Percentiles rank a stretch among this genome's conserved stretches.
Evolutionary conservation across 2,113 vertebrate species (phyloP).

Genomic region (Lycaon pictus): DNA sequence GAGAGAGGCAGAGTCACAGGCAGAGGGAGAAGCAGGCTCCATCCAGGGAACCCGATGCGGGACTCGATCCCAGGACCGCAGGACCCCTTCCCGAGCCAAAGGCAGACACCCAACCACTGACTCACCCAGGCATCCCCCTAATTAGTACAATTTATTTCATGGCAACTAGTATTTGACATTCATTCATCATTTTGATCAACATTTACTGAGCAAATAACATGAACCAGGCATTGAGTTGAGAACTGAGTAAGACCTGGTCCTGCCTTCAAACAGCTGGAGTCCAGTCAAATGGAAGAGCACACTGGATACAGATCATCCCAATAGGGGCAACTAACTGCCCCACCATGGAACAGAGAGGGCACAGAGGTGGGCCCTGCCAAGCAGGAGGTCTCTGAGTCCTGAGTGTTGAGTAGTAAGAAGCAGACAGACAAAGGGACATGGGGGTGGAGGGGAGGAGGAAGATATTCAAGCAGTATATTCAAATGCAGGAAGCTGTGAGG

Average conservation of each 20-base stretch:
- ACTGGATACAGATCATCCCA: too few species aligned
- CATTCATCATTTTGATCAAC: not conserved
- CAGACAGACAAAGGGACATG: not conserved
- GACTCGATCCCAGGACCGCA: too few species aligned
- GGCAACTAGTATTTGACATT: not conserved
- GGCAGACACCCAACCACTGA: too few species aligned
- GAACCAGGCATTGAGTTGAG: not conserved
- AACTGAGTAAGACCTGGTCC: not conserved
- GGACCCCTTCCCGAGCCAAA: too few species aligned
- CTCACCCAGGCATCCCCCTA: not conserved
- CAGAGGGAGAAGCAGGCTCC: too few species aligned
- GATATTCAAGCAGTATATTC: not conserved
- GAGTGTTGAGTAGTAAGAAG: not conserved
- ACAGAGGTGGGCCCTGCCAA: not conserved
- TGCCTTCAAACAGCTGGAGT: not conserved
- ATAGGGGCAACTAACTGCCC: rapidly evolving
- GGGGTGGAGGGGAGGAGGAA: not conserved
- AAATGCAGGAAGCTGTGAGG: not conserved
- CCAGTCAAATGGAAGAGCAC: not conserved
- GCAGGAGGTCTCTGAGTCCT: not conserved
- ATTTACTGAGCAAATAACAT: not conserved
- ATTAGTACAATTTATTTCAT: not conserved
- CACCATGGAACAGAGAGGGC: not conserved
- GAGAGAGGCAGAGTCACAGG: too few species aligned
- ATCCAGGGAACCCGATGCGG: too few species aligned